Conservation (phyloP, 2,113 vertebrate species). For the Rhineura floridana region DNA sequence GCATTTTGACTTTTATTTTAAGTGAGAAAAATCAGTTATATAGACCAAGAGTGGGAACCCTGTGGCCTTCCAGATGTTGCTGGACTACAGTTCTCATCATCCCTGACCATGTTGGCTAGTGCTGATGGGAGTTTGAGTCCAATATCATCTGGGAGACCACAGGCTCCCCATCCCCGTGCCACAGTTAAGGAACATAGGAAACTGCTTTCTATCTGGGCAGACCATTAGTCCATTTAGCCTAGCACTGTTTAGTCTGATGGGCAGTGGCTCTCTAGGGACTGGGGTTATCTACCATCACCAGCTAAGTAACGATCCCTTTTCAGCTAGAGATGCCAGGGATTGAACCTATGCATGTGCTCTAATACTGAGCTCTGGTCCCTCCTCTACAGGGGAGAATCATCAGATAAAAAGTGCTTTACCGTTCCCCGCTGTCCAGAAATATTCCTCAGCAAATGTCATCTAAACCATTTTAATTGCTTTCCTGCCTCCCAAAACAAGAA, state of each 20-base stretch:
- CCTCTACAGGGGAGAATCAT: neutral
- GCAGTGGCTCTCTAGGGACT: neutral
- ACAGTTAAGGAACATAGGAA: neutral
- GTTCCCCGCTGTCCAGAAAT: neutral
- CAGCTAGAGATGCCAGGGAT: neutral
- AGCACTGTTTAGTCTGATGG: neutral
- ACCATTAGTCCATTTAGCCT: neutral
- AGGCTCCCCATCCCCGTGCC: neutral
- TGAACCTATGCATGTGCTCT: neutral
- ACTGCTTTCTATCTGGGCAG: neutral
- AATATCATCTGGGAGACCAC: too few relatives aligned
- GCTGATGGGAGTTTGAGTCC: too few relatives aligned
- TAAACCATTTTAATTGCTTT: neutral
- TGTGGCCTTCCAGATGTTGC: too few relatives aligned
- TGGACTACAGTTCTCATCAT: too few relatives aligned
- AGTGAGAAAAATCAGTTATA: neutral
- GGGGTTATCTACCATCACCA: too few relatives aligned
- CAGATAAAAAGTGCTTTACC: neutral
- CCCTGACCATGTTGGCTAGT: too few relatives aligned
- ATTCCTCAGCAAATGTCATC: neutral
- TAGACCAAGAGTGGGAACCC: neutral
- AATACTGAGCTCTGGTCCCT: neutral
- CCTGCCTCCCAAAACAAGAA: neutral
- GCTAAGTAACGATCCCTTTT: neutral
- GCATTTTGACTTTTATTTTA: neutral